A percentile compares a stretch with the other conserved stretches of the same genome.
Evolutionary conservation across 2,888 invertebrate genomes (phyloP).

Genomic region (Crossocerus cetratus): DNA sequence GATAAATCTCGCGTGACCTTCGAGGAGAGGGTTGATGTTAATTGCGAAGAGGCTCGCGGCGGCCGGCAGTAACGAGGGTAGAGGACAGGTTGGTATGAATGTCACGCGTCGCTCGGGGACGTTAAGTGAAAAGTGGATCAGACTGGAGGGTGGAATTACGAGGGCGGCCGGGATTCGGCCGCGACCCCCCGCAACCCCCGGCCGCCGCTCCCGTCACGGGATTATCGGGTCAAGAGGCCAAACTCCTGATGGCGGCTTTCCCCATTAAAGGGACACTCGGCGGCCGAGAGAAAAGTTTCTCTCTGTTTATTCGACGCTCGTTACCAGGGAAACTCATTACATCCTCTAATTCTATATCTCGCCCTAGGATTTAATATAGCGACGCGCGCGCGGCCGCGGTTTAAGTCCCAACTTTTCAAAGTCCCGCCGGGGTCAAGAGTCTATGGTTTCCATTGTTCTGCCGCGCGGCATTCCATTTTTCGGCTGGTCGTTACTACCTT

Average conservation of each 20-base stretch:
- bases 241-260: conserved; percentile 11
- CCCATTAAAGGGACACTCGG: conserved; percentile 28
- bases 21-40: too few species aligned
- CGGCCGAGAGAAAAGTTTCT: conserved; percentile 10
- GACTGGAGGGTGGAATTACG: neutral
- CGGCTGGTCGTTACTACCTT: conserved; percentile 15
- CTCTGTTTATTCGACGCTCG: conserved; percentile 25
- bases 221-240: conserved; percentile 36
- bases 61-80: too few species aligned
- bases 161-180: neutral
- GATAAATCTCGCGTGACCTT: too few species aligned
- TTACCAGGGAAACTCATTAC: conserved; percentile 33
- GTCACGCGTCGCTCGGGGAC: too few species aligned
- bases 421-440: neutral
- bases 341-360: conserved; percentile 25
- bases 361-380: conserved; percentile 17
- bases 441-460: neutral
- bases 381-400: neutral
- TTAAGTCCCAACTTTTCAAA: neutral
- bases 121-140: too few species aligned
- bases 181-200: too few species aligned
- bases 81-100: too few species aligned
- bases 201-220: conserved; percentile 5
- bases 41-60: too few species aligned
- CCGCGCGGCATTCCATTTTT: conserved; percentile 11